Conservation (phyloP, 2,797 vertebrate genomes). For the Oreonectes daqikongensis region DNA sequence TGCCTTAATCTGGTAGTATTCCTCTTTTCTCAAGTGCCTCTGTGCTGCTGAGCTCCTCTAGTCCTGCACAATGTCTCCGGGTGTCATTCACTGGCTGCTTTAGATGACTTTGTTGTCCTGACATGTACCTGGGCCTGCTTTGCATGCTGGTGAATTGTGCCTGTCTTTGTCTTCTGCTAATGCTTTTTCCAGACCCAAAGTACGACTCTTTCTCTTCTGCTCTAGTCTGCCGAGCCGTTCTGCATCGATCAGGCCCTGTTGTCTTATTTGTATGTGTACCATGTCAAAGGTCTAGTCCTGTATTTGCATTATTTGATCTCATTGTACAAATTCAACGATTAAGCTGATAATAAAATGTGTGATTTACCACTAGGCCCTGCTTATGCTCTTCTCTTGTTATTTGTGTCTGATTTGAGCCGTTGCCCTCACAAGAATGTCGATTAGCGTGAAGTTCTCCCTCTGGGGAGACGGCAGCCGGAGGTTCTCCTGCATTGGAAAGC, state of each 20-base stretch:
- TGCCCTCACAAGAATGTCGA: neutral
- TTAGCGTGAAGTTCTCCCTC: neutral
- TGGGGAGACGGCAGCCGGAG: too few relatives aligned
- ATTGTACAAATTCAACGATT: conserved; percentile 65
- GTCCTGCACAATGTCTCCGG: conserved; percentile 28
- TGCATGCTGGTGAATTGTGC: conserved; percentile 34
- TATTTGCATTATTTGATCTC: conserved; percentile 65
- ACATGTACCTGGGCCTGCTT: conserved; percentile 27
- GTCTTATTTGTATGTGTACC: conserved; percentile 28
- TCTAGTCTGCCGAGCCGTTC: conserved; percentile 4
- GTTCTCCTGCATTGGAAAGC: neutral
- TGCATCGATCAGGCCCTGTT: conserved; percentile 40
- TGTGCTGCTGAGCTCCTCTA: conserved; percentile 72
- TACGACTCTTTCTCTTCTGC: conserved; percentile 1
- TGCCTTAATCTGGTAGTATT: conserved; percentile 78
- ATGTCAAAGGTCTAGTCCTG: conserved; percentile 53
- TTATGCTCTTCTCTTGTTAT: conserved; percentile 20
- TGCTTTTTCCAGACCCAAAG: conserved; percentile 10
- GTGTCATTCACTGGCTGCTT: conserved; percentile 41
- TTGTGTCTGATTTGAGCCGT: neutral
- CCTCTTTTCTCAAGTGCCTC: conserved; percentile 88
- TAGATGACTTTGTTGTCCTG: conserved; percentile 44
- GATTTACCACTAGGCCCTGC: conserved; percentile 66
- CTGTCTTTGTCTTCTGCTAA: conserved; percentile 24
- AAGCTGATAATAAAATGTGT: conserved; percentile 74